A percentile compares a stretch with the other conserved stretches of the same genome.
These are phyloP conservation scores for Asobara japonica DNA, from an alignment of 1,140 invertebrate species.

Conservation along the genomic window DNA sequence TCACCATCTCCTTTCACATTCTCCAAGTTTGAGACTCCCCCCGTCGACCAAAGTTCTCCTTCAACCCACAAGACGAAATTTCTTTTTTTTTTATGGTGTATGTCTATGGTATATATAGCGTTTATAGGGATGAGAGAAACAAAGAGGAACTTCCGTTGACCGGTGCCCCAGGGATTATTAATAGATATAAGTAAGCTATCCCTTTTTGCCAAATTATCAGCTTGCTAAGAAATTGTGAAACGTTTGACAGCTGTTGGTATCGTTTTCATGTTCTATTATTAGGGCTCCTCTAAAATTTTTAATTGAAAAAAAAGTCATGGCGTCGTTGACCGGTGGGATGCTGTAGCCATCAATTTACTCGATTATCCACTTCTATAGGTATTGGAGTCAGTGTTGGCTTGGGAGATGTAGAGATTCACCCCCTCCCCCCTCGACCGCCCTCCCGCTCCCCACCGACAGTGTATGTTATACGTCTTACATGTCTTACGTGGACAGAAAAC, in stretches of 20 bases:
- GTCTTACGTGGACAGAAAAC: conserved; percentile 57
- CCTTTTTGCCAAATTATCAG: neutral
- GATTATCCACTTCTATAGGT: conserved; percentile 48
- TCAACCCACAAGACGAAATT: no score
- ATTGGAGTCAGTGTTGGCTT: conserved; percentile 22
- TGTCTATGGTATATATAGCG: no score
- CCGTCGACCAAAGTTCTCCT: no score
- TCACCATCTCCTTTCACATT: no score
- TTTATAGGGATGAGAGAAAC: no score
- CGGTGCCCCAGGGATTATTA: neutral
- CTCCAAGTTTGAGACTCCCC: no score
- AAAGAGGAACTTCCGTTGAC: neutral
- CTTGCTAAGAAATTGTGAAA: conserved; percentile 15
- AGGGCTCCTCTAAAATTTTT: conserved; percentile 40
- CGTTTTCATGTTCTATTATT: conserved; percentile 37
- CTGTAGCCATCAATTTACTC: conserved; percentile 53
- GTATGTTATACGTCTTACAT: conserved; percentile 44
- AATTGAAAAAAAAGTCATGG: conserved; percentile 60
- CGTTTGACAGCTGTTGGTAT: conserved; percentile 56
- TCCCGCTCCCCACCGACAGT: conserved; percentile 7
- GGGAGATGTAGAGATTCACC: conserved; percentile 13
- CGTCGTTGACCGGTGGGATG: conserved; percentile 15
- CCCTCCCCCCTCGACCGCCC: neutral
- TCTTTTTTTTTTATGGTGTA: no score
- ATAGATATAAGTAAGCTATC: neutral